Evolutionary conservation across 2,797 vertebrate species (phyloP).

Genomic region (Molossus molossus): DNA sequence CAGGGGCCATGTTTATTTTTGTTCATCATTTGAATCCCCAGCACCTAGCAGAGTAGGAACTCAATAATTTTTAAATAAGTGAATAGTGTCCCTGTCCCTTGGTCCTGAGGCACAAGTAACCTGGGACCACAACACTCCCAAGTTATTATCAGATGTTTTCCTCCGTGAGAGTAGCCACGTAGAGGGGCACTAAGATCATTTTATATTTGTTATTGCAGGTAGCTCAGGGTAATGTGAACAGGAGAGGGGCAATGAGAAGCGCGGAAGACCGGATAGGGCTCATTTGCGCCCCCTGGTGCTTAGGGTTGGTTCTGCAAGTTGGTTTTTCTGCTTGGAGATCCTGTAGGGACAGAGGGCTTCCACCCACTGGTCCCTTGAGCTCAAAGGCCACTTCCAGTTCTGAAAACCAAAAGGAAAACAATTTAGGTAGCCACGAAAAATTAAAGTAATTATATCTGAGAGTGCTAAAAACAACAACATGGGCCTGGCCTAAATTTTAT

Average conservation of each 20-base stretch:
- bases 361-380: background rate
- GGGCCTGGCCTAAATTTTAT: background rate
- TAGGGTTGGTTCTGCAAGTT: background rate
- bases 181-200: background rate
- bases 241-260: background rate
- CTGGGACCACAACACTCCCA: background rate
- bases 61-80: background rate
- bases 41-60: background rate
- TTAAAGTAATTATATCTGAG: constrained; percentile 17
- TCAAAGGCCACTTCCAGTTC: background rate
- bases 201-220: background rate
- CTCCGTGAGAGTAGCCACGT: background rate
- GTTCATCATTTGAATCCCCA: background rate
- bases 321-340: background rate
- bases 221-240: background rate
- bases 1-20: constrained; percentile 1
- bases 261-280: background rate
- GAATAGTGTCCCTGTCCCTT: background rate
- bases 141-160: background rate
- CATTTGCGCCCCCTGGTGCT: no score
- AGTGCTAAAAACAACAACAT: constrained; percentile 5
- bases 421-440: background rate
- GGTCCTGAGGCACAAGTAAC: background rate
- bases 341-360: background rate
- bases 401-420: background rate